Conservation (phyloP, 2,888 invertebrate species). For the Apodemia mormo region DNA sequence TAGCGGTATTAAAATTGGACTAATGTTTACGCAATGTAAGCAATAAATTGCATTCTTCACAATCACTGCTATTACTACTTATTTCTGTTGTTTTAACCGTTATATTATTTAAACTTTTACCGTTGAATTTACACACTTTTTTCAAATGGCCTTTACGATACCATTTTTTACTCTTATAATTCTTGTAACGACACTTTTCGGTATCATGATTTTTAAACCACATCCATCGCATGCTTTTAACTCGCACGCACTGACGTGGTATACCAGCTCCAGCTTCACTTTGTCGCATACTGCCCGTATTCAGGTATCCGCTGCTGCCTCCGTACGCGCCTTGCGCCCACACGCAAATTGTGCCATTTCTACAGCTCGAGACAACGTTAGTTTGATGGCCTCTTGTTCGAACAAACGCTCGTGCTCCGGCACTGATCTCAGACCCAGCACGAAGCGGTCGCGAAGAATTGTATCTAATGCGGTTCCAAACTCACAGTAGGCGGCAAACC, state of each 20-base stretch:
- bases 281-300: not conserved
- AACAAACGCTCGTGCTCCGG: conserved; percentile 1
- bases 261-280: not conserved
- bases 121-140: conserved; percentile 27
- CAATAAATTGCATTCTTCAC: conserved; percentile 35
- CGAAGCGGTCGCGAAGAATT: not conserved
- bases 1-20: conserved; percentile 29
- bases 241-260: not conserved
- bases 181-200: conserved; percentile 13
- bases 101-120: too few species aligned
- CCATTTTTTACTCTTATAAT: conserved; percentile 35
- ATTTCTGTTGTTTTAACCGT: not conserved
- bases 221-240: not conserved
- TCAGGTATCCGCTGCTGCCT: not conserved
- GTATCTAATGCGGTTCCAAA: not conserved
- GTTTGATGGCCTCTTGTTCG: not conserved
- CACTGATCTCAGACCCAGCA: not conserved
- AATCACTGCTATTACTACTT: not conserved
- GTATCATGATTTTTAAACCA: conserved; percentile 6
- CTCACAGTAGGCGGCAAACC: not conserved
- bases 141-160: conserved; percentile 38
- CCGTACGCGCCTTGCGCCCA: not conserved
- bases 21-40: conserved; percentile 33
- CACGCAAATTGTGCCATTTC: not conserved
- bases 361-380: not conserved